Base-by-base conservation (phyloP, 2,888 invertebrate species). In the Amphipyra tragopoginis region DNA sequence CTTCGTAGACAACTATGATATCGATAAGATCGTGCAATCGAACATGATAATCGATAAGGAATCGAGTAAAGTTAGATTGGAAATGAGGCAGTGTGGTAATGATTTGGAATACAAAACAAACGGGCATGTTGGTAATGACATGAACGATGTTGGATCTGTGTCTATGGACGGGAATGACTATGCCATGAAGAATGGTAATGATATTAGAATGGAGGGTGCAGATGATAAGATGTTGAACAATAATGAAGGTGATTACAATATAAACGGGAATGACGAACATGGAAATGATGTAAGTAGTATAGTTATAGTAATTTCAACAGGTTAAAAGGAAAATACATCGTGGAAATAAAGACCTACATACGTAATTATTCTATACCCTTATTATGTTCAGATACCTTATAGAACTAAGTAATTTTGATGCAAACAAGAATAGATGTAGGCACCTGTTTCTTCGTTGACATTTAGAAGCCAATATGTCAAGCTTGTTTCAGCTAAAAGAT, bases 41-140 rank as follows among this genome's bases (percentile, higher is more conserved):
- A 90, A 89, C 75, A 90, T 90, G 57, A 87, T 86, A 69, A 87
- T 89, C 67, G 90, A 90, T 74, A 91, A 90, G 49, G 88, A 89
- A 72, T 81, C 87, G 7, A 85, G 80, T 76, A 91, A 89, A 73
- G 89, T 90, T 3, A 90, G 93, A 57, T 72, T 93, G 11, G 90
- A 91, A 67, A 65, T 93, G 50, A 83, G 92, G 58, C 83, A 74
- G 21, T 81, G 76, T 57, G 65, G 65, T 26, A 77, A 78, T 59
- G 80, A 77, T 61, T 75, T 77, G 5, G 69, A 75, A 43, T 79
- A 75, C 53, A 79, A 77, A 58, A 74, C 70, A 47, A 82, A 77
- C 45, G 77, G 73, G 0, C 66, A 75, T 33, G 51, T 67, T n/a
- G 61, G 62, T 65, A 66, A 77, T 33, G 66, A 70, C 40, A 51